Evolutionary conservation across 2,888 invertebrate species (phyloP), one percentile per base, ranked within the genome.

Genomic region (Scaptomyza cyrtandrae): DNA sequence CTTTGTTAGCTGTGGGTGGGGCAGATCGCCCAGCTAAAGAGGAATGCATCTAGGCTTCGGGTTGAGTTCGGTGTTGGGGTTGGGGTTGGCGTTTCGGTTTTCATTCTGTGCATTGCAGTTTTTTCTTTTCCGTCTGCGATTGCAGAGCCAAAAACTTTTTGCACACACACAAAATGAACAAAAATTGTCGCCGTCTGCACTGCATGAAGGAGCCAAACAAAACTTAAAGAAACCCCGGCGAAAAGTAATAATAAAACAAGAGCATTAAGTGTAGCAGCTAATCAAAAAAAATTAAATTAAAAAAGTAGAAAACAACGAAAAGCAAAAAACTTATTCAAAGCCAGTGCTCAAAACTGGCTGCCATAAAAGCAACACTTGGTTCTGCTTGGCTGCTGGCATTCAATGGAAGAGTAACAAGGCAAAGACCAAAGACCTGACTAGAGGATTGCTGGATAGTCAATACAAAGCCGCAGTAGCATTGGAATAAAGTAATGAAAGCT

Each of bases 341-440:
- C 16, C 35, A 59, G 31, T 44, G 62, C 54, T 58, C 55, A 48
- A 59, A 73, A 63, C 53, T 62, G 49, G 46, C 59, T 48, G 63
- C 61, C 53, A 81, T 80, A 74, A 78, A 84, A 70, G 68, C 81
- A 84, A 80, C 78, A 75, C 81, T 71, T 70, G 66, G 56, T 46
- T 45, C 41, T 27, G 37, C 24, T 35, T 45, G 24, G 16, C 16
- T 57, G 29, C 52, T 1, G 37, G 37, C 52, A 46, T 14, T 39
- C 9, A 39, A 39, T 11, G 24, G 14, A 14, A n/a, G 10, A 50
- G 35, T 29, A 50, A 19, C 35, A 39, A 24, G 35, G n/a, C 33
- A 44, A 35, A 24, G 19, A n/a, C 19, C 11, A 44, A 33, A n/a
- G 35, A 19, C 19, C 11, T 35, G 14, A 35, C 33, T 29, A 45